Percentiles rank a stretch among this genome's conserved stretches.
Conservation (phyloP, 2,888 invertebrate genomes). For the Embidobia sp. region DNA sequence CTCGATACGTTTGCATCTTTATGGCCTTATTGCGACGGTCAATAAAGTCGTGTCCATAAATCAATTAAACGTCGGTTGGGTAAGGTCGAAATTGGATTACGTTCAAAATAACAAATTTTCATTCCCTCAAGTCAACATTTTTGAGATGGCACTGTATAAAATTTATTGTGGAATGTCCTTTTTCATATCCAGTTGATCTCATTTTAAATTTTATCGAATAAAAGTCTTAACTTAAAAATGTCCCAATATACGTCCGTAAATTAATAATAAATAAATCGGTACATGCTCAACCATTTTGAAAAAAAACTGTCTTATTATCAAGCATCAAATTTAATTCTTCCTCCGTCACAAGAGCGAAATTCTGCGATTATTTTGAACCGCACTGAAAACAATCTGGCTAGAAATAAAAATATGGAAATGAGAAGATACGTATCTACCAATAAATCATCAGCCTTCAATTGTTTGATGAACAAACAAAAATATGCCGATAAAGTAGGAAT, state of each 20-base stretch:
- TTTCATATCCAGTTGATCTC: too few relatives aligned
- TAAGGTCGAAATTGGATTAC: conserved; percentile 44
- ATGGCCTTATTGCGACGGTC: conserved; percentile 45
- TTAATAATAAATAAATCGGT: too few relatives aligned
- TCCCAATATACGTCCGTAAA: too few relatives aligned
- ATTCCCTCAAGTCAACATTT: conserved; percentile 5
- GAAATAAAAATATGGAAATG: conserved; percentile 15
- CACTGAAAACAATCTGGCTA: conserved; percentile 8
- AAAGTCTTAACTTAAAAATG: too few relatives aligned
- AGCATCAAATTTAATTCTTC: too few relatives aligned
- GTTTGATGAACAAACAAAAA: conserved; percentile 46
- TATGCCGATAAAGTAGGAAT: conserved; percentile 50
- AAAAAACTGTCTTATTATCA: too few relatives aligned
- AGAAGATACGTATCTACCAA: conserved; percentile 2
- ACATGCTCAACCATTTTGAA: too few relatives aligned
- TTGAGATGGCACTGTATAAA: conserved; percentile 7
- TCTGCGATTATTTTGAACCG: background rate
- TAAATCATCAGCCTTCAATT: conserved; percentile 35
- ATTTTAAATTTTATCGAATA: too few relatives aligned
- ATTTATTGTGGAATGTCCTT: too few relatives aligned
- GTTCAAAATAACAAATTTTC: conserved; percentile 47
- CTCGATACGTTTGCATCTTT: conserved; percentile 52
- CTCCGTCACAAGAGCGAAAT: too few relatives aligned
- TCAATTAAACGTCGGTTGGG: conserved; percentile 39
- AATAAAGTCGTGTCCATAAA: conserved; percentile 46